Base-by-base conservation (phyloP, 1,140 invertebrate species). In the Harpegnathos saltator region DNA sequence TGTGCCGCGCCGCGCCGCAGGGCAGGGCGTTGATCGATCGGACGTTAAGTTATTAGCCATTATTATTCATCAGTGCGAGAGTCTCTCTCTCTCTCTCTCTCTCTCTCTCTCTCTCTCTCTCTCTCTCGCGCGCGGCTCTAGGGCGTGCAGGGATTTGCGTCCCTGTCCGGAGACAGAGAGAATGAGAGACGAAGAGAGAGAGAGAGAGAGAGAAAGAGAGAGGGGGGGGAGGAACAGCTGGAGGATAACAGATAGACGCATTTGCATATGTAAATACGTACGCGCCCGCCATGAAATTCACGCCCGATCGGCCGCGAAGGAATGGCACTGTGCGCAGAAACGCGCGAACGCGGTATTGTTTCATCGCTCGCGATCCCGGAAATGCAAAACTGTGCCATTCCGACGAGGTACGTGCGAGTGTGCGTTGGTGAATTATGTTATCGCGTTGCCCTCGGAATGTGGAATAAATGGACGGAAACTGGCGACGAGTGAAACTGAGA, bases 31-130 rank as follows among this genome's bases (percentile, higher is more conserved):
- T 65, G 84, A 82, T 83, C 59, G 84, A 86, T 86, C 72, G 84
- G 14, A 58, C 33, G 84, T 78, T 83, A 62, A 63, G 33, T 87
- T 86, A 87, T 86, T 80, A 86, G 22, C 73, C 44, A 86, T 86
- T 86, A 87, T 87, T 87, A 87, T 87, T 86, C 85, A 84, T 80
- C 68, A 58, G 19, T 26, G 81, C 61, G 62, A 83, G 83, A 84
- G 85, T 81, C 50, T 44, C 65, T 19, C 62, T 69, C 62, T 78
- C 58, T 26, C 62, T 44, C 65, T 19, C 62, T 69, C 62, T 78
- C 58, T 26, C 62, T 81, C 50, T 44, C 65, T 19, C 62, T 69
- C 62, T 78, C 58, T 26, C 62, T 81, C 50, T 44, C 65, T 19
- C 62, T 69, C 62, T 78, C 58, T 26, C 62, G n/a, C n/a, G n/a